These are phyloP conservation scores for Diplogasteroides magnus DNA, from an alignment of 1,140 invertebrate species.

Conservation along the genomic window DNA sequence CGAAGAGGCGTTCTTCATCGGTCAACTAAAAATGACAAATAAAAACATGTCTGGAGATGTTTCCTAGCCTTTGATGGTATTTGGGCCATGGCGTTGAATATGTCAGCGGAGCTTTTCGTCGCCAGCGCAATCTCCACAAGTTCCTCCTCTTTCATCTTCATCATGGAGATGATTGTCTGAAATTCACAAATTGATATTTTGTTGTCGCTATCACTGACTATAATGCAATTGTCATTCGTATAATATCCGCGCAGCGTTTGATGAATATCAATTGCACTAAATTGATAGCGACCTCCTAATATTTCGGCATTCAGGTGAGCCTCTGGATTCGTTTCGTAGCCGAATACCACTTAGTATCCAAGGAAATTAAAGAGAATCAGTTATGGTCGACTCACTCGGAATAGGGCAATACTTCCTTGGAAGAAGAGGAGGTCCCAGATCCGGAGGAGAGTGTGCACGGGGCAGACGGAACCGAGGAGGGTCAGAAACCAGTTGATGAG, in stretches of 20 bases:
- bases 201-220: no score
- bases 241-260: no score
- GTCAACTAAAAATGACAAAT: background rate
- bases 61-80: conserved; percentile 31
- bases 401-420: conserved; percentile 87
- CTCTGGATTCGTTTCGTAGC: no score
- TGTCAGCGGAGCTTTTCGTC: conserved; percentile 34
- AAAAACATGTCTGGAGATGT: background rate
- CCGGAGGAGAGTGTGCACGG: conserved; percentile 85
- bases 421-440: conserved; percentile 95
- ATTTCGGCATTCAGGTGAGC: no score
- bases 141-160: conserved; percentile 51
- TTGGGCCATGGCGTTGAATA: conserved; percentile 42
- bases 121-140: conserved; percentile 30
- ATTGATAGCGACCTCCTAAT: no score
- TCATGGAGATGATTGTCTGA: conserved; percentile 42
- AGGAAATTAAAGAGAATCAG: conserved; percentile 49
- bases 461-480: conserved; percentile 93
- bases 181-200: no score
- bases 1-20: conserved; percentile 56
- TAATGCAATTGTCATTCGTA: no score
- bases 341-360: no score
- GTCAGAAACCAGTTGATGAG: conserved; percentile 96
- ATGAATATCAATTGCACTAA: no score
- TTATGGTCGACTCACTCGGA: conserved; percentile 90